Conservation (phyloP, 2,113 vertebrate species). For the Dasypus novemcinctus region DNA sequence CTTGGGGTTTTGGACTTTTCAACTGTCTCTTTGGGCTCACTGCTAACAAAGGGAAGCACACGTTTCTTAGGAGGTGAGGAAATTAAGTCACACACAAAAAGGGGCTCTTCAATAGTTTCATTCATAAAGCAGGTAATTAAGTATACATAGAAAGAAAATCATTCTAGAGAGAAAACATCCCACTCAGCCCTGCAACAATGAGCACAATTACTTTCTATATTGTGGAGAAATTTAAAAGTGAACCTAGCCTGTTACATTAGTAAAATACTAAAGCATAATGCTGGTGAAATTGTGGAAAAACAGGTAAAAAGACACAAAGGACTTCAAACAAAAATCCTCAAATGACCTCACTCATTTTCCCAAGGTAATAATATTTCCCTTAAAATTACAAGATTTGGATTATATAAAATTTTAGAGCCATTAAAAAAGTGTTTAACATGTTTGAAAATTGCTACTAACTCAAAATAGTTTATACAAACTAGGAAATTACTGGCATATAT, state of each 20-base stretch:
- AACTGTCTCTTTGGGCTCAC: constrained; percentile 89
- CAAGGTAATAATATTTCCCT: not conserved
- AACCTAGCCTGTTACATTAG: constrained; percentile 23
- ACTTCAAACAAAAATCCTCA: not conserved
- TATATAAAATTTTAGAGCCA: not conserved
- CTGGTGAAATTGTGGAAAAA: constrained; percentile 10
- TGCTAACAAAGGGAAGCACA: constrained; percentile 83
- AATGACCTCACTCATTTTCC: not conserved
- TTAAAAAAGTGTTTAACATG: not conserved
- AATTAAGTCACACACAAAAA: constrained; percentile 63
- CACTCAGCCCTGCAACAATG: not conserved
- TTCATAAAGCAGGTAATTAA: constrained; percentile 17
- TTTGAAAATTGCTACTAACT: constrained; percentile 4
- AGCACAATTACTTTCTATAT: not conserved
- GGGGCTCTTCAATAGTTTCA: constrained; percentile 10
- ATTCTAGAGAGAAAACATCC: constrained; percentile 42
- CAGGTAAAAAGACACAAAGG: constrained; percentile 19
- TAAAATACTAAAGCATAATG: constrained; percentile 39
- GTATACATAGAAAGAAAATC: not conserved
- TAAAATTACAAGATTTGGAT: not conserved
- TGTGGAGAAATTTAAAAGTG: constrained; percentile 42
- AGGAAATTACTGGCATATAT: constrained; percentile 9
- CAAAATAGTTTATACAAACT: constrained; percentile 18
- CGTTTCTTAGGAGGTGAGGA: constrained; percentile 80
- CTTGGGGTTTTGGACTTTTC: constrained; percentile 96